These are phyloP conservation scores for Philopedon plagiatum DNA, from an alignment of 2,888 invertebrate species.

Conservation along the genomic window DNA sequence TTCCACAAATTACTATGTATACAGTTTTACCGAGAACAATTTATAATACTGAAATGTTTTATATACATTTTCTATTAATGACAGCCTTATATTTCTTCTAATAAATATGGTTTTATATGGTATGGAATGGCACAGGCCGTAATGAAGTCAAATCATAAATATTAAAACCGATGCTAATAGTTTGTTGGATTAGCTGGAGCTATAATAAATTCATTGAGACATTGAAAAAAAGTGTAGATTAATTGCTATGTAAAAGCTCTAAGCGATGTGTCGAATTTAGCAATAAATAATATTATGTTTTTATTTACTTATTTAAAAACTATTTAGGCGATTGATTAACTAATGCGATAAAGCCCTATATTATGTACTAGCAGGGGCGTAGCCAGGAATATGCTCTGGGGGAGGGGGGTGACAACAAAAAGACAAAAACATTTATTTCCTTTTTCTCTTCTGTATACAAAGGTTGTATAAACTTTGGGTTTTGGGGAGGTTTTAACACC, in stretches of 20 bases:
- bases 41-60: conserved; percentile 35
- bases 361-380: too few relatives aligned
- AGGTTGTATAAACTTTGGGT: too few relatives aligned
- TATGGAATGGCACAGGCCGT: conserved; percentile 36
- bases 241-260: neutral
- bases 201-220: conserved; percentile 24
- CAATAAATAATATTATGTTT: neutral
- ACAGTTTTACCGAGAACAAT: conserved; percentile 23
- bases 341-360: too few relatives aligned
- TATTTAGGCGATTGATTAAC: neutral
- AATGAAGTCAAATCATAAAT: conserved; percentile 44
- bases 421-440: too few relatives aligned
- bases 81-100: conserved; percentile 29
- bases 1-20: conserved; percentile 32
- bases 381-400: too few relatives aligned
- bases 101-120: conserved; percentile 44
- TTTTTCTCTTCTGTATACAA: too few relatives aligned
- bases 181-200: conserved; percentile 1
- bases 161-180: conserved; percentile 41
- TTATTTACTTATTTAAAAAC: neutral
- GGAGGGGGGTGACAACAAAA: too few relatives aligned
- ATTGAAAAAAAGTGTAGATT: neutral
- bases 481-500: too few relatives aligned
- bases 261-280: neutral
- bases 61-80: conserved; percentile 26